A percentile compares a stretch with the other conserved stretches of the same genome.
Conservation (phyloP, 2,113 vertebrate genomes). For the Macrotis lagotis region DNA sequence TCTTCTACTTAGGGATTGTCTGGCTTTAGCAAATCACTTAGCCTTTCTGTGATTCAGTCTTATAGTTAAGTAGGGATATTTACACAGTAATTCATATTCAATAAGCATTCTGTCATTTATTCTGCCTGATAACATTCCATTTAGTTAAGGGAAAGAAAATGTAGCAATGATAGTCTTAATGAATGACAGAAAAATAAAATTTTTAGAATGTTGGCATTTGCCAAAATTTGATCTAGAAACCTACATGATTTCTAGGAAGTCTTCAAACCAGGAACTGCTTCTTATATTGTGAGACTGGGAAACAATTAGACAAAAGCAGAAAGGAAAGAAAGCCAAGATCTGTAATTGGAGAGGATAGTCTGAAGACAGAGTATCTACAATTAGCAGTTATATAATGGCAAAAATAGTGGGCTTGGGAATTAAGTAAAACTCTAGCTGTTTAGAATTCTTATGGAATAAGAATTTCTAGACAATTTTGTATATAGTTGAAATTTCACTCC, state of each 20-base stretch:
- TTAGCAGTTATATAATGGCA: background rate
- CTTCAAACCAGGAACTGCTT: background rate
- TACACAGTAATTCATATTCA: background rate
- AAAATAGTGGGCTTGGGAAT: background rate
- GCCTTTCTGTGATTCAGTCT: background rate
- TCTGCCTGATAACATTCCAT: background rate
- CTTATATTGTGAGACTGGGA: background rate
- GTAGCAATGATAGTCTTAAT: conserved; percentile 10
- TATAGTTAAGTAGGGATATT: background rate
- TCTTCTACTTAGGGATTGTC: background rate
- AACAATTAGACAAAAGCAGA: background rate
- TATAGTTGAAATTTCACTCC: background rate
- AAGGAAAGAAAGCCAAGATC: background rate
- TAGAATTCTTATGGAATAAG: background rate
- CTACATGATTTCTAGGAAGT: conserved; percentile 8
- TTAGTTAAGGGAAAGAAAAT: conserved; percentile 3
- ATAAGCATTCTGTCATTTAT: conserved; percentile 20
- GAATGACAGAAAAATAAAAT: conserved; percentile 28
- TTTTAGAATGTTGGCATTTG: conserved; percentile 21
- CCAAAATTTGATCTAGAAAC: background rate
- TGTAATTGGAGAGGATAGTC: background rate
- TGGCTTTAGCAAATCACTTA: background rate
- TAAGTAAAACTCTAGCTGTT: background rate
- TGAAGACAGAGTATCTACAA: conserved; percentile 1
- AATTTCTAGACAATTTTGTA: background rate